Evolutionary conservation across 2,797 vertebrate species (phyloP).

Genomic region (Saguinus oedipus): DNA sequence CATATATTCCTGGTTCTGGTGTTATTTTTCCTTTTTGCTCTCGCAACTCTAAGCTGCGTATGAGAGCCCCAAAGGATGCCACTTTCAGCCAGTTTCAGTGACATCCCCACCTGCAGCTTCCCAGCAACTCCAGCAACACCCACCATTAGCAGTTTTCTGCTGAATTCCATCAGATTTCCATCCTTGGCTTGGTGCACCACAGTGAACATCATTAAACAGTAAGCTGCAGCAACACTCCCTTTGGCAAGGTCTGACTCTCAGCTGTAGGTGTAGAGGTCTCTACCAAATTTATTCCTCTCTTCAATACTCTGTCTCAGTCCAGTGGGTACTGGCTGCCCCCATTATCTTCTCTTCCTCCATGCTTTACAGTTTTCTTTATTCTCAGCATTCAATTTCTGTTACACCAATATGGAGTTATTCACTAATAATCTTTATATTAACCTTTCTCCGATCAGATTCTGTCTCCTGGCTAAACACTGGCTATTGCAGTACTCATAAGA

Average conservation of each 20-base stretch:
- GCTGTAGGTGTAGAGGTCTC: accelerated
- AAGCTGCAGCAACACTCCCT: neutral
- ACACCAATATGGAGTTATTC: neutral
- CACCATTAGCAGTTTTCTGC: neutral
- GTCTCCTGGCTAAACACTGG: neutral
- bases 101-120: neutral
- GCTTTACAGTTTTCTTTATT: neutral
- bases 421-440: neutral
- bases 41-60: neutral
- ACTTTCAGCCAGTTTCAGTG: neutral
- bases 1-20: neutral
- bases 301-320: neutral
- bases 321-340: neutral
- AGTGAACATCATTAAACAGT: neutral
- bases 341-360: neutral
- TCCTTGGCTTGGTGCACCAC: neutral
- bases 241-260: neutral
- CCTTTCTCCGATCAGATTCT: neutral
- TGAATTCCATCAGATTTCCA: neutral
- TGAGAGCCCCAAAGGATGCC: neutral
- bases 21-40: neutral
- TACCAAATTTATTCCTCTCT: neutral
- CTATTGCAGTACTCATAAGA: neutral
- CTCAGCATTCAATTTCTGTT: neutral
- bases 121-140: neutral